Base-by-base conservation (phyloP, 2,888 invertebrate species). In the Aleiodes alternator region DNA sequence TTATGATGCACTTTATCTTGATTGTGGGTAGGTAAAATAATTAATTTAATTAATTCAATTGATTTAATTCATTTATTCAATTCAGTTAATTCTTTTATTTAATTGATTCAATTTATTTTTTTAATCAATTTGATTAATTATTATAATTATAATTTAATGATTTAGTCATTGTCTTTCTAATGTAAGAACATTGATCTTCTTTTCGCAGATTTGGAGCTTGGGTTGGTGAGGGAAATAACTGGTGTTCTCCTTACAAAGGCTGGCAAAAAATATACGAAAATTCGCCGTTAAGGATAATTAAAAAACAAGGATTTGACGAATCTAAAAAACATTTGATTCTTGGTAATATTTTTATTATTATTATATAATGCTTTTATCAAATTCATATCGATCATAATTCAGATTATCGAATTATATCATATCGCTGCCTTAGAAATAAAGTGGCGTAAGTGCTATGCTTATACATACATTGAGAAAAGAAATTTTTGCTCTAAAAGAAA, bases 171-270 rank as follows among this genome's bases (percentile, higher is more conserved):
- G 5, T 3, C 23, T 14, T 14, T 5, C 38, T 7, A 23, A 66
- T 23, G 12, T 23, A 23, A 53, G 29, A 11, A 29, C 68, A 23
- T 8, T n/a, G 38, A 48, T 68, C 61, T 81, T 23, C 23, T 23
- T 2, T 23, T 2, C 73, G 48, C 71, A 90, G 90, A 0, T 96
- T 94, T 82, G 94, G 94, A 11, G 94, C 94, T 4, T 97, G 97
- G 97, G 94, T 96, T 0, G 93, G 93, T 0, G 92, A 91, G 88
- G 95, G 95, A 12, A 95, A 95, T 84, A 97, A 97, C 87, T 97
- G 97, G 97, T 97, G 97, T 86, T 93, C 96, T 0, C 97, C 97
- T 0, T 97, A 96, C 90, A 96, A 95, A 83, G 95, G 96, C 3
- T 97, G 97, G 97, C 96, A 97, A 88, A 94, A 93, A 84, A 93